Evolutionary conservation across 2,797 vertebrate species (phyloP), one percentile per base, ranked within the genome.

Genomic region (Aeoliscus strigatus): DNA sequence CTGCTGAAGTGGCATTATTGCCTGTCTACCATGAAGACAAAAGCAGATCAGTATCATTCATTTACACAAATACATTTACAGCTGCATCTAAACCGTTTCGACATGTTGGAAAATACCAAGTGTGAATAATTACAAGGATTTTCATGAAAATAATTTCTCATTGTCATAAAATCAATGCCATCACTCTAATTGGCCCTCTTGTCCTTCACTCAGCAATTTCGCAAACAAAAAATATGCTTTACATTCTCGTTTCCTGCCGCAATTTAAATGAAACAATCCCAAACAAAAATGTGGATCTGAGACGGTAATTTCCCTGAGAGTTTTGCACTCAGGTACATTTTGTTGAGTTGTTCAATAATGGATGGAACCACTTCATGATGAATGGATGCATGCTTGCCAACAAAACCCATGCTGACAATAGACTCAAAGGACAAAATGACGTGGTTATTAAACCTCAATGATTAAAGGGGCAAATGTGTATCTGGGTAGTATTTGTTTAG

Each of bases 161-260:
- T 32, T 55, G 30, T 23, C 1, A 30, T 9, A 36, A 35, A 42
- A 43, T 24, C 8, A 39, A 47, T 36, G 35, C 13, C 5, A 6
- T 39, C 30, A 25, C 49, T 41, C 39, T 60, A 66, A 77, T 60
- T 62, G 49, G 10, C 16, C 59, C 76, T 66, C 61, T 81, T 48
- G 70, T 78, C 74, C 74, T 71, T 76, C 61, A 29, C 15, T 18
- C 42, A 18, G 29, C 36, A 56, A 79, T 79, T 75, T 62, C 21
- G 28, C 1, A 43, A 55, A 81, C 70, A 79, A 71, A 76, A 71
- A 57, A 18, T 17, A 5, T 10, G 25, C 34, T 62, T 61, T 31
- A 30, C 28, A 23, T 57, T 39, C 12, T 61, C 24, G 17, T 35
- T 14, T 54, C 59, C 61, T 58, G 64, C 64, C 58, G 56, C 48